phyloP scores from a whole-genome alignment of 2,797 vertebrate genomes.

The Tenualosa thibaudeaui region DNA sequence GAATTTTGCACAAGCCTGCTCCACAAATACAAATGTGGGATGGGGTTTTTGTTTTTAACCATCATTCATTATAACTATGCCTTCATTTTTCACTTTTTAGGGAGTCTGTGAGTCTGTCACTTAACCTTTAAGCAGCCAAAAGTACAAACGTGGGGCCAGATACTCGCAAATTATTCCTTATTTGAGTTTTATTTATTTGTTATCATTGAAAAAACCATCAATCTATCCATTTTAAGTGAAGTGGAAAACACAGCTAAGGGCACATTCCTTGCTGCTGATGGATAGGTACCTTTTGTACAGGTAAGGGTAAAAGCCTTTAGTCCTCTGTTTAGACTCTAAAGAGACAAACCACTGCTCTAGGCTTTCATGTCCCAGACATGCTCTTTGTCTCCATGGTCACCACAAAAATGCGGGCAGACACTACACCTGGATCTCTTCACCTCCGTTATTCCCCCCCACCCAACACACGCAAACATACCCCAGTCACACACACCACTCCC shows the following conservation, averaged over 20 bases:
- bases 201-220: neutral
- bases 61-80: no score
- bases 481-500: neutral
- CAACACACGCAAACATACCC: constrained; percentile 12
- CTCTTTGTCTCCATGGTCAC: constrained; percentile 51
- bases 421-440: constrained; percentile 69
- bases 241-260: neutral
- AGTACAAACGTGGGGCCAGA: neutral
- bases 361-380: constrained; percentile 54
- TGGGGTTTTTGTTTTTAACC: neutral
- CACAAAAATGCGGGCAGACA: constrained; percentile 68
- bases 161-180: neutral
- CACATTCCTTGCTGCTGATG: neutral
- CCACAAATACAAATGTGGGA: no score
- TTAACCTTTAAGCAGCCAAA: neutral
- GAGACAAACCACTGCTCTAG: constrained; percentile 62
- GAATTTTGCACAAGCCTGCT: no score
- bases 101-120: neutral
- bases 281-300: neutral
- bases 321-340: neutral
- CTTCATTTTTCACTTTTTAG: no score
- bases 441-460: constrained; percentile 26
- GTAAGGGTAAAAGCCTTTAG: neutral
- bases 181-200: neutral
- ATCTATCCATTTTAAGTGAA: neutral